These are phyloP conservation scores for Rostratula benghalensis DNA, from an alignment of 2,113 vertebrate genomes.

Conservation along the genomic window DNA sequence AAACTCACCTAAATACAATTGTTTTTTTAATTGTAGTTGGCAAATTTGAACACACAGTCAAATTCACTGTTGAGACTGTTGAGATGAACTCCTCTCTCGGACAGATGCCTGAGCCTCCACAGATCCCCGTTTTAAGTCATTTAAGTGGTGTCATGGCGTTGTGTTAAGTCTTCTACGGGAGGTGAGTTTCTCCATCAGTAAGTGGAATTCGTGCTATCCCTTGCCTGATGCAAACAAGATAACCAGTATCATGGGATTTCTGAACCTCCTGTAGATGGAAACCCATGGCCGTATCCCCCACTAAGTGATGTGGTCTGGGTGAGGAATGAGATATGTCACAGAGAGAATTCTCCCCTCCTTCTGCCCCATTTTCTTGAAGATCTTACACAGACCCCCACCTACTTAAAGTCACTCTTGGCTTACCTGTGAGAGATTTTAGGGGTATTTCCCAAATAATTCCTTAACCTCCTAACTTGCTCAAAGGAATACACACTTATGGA, in stretches of 20 bases:
- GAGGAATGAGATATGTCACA: background rate
- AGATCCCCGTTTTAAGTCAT: background rate
- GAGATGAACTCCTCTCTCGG: background rate
- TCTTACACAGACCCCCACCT: background rate
- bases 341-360: background rate
- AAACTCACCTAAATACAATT: background rate
- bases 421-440: background rate
- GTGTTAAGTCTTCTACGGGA: background rate
- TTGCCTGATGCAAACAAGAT: background rate
- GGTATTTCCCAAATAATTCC: background rate
- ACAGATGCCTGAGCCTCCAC: background rate
- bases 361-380: background rate
- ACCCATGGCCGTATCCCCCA: background rate
- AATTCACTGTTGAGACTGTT: background rate
- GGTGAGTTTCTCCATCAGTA: background rate
- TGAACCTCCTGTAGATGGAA: background rate
- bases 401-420: background rate
- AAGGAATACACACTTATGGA: background rate
- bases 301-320: background rate
- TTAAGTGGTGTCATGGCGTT: background rate
- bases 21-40: background rate
- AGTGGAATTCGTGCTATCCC: background rate
- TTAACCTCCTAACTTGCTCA: background rate
- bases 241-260: background rate
- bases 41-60: accelerated